Percentiles rank a stretch among this genome's conserved stretches.
phyloP scores from a whole-genome alignment of 2,888 invertebrate genomes.

The Drosophila recens region DNA sequence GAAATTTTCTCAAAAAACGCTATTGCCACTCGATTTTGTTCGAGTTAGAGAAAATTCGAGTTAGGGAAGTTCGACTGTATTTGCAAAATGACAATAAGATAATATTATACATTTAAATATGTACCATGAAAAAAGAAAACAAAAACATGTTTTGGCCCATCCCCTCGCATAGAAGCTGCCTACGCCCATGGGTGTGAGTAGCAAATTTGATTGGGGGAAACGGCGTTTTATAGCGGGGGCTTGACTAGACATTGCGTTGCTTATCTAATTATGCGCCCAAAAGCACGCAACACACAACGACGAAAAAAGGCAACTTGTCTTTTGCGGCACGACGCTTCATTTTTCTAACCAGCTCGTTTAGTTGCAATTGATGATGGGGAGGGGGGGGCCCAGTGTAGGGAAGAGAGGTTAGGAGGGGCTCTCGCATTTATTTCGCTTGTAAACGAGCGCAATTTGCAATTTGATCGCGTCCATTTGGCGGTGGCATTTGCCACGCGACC shows the following conservation, averaged over 20 bases:
- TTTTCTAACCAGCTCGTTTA: constrained; percentile 63
- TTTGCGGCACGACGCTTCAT: constrained; percentile 74
- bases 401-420: constrained; percentile 7
- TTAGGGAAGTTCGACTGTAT: no score
- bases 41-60: no score
- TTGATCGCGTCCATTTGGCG: constrained; percentile 74
- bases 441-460: constrained; percentile 81
- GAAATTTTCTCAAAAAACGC: no score
- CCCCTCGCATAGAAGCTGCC: no score
- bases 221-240: constrained; percentile 27
- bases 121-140: no score
- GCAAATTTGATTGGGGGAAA: background rate
- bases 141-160: no score
- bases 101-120: no score
- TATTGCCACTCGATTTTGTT: no score
- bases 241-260: constrained; percentile 62
- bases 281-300: constrained; percentile 58
- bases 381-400: background rate
- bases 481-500: constrained; percentile 27
- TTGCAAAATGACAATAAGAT: no score
- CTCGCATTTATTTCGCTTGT: constrained; percentile 77
- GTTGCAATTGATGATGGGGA: background rate
- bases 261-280: constrained; percentile 76
- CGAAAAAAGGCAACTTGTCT: constrained; percentile 49
- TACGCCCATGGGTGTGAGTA: no score